Evolutionary conservation across 2,113 vertebrate species (phyloP).

Genomic region (Lasiurus borealis): DNA sequence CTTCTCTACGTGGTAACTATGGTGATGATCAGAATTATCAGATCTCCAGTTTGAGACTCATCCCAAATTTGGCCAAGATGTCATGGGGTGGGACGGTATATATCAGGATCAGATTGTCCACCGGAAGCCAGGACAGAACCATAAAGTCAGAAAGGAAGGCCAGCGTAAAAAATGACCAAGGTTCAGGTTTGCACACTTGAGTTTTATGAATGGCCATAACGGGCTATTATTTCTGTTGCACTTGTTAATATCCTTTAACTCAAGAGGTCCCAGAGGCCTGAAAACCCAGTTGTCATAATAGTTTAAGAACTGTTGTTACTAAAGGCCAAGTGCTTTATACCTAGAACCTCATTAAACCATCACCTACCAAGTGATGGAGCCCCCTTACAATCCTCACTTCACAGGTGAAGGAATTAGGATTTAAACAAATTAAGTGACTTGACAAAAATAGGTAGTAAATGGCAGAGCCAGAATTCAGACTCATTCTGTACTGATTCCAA

Average conservation of each 20-base stretch:
- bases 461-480: constrained; percentile 17
- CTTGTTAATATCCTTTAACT: constrained; percentile 26
- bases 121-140: not conserved
- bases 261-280: not conserved
- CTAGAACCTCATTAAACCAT: not conserved
- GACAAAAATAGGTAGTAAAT: not conserved
- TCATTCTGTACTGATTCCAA: not conserved
- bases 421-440: not conserved
- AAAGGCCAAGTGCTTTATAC: not conserved
- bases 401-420: not conserved
- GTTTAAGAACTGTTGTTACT: not conserved
- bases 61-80: not conserved
- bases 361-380: not conserved
- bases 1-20: not conserved
- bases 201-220: not conserved
- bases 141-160: not conserved
- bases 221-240: not conserved
- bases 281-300: not conserved
- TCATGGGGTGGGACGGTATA: not conserved
- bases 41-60: not conserved
- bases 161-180: not conserved
- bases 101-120: not conserved
- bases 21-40: not conserved
- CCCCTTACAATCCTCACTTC: not conserved
- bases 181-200: not conserved